Evolutionary conservation across 2,888 invertebrate genomes (phyloP).

Genomic region (Campoplex nolae): DNA sequence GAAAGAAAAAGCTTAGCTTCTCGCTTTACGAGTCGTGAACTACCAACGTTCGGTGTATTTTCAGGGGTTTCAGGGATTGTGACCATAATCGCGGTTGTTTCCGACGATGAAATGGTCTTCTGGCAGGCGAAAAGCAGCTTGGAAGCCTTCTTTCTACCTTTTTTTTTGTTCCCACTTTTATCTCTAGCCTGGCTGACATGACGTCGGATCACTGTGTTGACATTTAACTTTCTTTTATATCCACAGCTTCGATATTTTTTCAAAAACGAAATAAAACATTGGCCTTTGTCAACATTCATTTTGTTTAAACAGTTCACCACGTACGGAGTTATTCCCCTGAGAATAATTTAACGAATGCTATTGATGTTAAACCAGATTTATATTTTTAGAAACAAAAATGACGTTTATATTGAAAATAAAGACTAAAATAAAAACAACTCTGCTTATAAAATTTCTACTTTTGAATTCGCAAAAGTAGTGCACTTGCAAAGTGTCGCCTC

Average conservation of each 20-base stretch:
- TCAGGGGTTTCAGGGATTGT: constrained; percentile 31
- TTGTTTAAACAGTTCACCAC: background rate
- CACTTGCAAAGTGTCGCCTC: too few species aligned
- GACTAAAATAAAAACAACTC: background rate
- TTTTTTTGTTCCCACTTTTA: constrained; percentile 4
- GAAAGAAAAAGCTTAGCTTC: constrained; percentile 50
- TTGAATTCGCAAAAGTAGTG: too few species aligned
- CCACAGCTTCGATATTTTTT: background rate
- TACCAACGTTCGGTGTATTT: constrained; percentile 29
- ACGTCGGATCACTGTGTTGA: constrained; percentile 12
- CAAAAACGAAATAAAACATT: background rate
- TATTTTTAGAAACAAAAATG: background rate
- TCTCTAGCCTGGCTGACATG: constrained; percentile 31
- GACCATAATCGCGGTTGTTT: constrained; percentile 42
- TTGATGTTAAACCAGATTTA: background rate
- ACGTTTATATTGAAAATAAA: background rate
- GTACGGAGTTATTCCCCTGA: background rate
- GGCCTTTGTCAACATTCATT: background rate
- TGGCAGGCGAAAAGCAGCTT: constrained; percentile 46
- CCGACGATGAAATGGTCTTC: constrained; percentile 55
- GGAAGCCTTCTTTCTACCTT: constrained; percentile 1
- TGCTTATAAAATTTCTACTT: too few species aligned
- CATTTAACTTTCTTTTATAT: background rate
- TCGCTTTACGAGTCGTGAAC: constrained; percentile 50
- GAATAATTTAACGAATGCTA: too few species aligned